Base-by-base conservation (phyloP, 1,140 invertebrate genomes). In the Zelostemma sp. region DNA sequence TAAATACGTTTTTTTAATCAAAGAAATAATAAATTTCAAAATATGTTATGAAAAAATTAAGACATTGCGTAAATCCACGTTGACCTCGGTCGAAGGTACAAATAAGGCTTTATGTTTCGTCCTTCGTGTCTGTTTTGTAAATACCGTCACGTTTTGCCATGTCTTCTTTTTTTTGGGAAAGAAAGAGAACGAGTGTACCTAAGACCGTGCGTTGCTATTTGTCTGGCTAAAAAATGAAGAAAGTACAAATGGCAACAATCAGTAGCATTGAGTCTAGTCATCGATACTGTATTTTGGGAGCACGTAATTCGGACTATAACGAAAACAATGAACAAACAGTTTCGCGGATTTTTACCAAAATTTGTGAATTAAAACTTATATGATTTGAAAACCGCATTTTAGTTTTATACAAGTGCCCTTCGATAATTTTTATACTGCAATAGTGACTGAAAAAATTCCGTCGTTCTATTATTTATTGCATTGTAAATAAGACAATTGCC, bases 151-250 rank as follows among this genome's bases (percentile, higher is more conserved):
- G 3, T 12, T 15, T 15, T 41, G 1, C 14, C 9, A 11, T 38
- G 6, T 12, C 12, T 15, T 12, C 15, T 18, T 4, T 46, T 19
- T 18, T 46, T 21, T 19, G 9, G 16, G 16, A 4, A 19, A 9
- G 11, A 46, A 46, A 46, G 18, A 46, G 15, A 53, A 4, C 63
- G 65, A 62, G 67, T 76, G 74, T 76, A 74, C 65, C 70, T 74
- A 66, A 69, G 69, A 71, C 67, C 68, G 59, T 21, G 64, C 50
- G 71, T 75, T 75, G 74, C 73, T 76, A 76, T 76, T 76, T 73
- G 55, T 50, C 59, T 6, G 1, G 18, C 16, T 46, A 46, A 12
- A 16, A 57, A 47, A 6, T 45, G 40, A n/a, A 31, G 8, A 54
- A 28, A 53, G 58, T 64, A 70, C 72, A 74, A 69, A 74, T 76